Percentiles rank a stretch among this genome's conserved stretches.
Evolutionary conservation across 2,113 vertebrate genomes (phyloP).

Genomic region (Trichomycterus rosablanca): DNA sequence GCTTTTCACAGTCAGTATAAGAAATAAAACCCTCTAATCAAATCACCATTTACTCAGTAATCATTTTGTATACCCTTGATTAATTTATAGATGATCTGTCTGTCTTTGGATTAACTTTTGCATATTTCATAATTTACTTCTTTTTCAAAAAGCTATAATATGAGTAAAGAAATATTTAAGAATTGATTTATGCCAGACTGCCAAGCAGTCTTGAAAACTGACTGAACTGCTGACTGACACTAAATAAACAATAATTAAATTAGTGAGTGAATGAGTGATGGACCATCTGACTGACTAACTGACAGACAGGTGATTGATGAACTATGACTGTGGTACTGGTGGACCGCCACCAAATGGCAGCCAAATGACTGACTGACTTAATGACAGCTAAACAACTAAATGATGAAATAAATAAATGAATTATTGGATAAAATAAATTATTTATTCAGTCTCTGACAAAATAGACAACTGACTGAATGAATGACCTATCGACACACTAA

Average conservation of each 20-base stretch:
- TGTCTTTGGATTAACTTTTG: constrained; percentile 43
- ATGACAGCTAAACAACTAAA: no score
- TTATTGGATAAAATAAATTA: no score
- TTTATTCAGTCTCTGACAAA: no score
- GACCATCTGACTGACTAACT: neutral
- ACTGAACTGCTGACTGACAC: no score
- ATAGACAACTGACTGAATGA: no score
- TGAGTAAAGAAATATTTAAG: neutral
- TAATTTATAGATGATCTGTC: constrained; percentile 63
- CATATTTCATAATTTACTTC: constrained; percentile 53
- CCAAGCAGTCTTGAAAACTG: no score
- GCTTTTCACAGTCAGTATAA: constrained; percentile 48
- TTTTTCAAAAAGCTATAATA: neutral
- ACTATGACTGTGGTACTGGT: no score
- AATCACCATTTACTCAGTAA: constrained; percentile 53
- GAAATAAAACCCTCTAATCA: constrained; percentile 59
- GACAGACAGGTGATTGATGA: no score
- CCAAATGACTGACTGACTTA: no score
- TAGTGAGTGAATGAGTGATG: neutral
- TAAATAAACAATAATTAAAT: neutral
- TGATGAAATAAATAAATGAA: no score
- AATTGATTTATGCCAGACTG: neutral
- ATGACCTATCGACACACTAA: no score
- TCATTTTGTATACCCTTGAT: constrained; percentile 61
- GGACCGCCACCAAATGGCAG: no score